Evolutionary conservation across 1,140 invertebrate genomes (phyloP).

Genomic region (Trichonephila clavata): DNA sequence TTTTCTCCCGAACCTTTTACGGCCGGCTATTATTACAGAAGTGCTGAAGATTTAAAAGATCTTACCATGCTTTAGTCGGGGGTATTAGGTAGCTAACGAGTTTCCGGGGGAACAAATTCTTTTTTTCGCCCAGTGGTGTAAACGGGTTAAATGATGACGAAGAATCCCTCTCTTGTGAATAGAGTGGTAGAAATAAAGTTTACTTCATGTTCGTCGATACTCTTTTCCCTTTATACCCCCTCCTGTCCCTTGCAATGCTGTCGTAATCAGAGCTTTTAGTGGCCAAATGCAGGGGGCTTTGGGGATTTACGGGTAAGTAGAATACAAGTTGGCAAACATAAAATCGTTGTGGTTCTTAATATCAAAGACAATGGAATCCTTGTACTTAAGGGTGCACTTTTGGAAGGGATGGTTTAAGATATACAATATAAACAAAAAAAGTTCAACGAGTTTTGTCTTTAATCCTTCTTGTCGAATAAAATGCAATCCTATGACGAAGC

Average conservation of each 20-base stretch:
- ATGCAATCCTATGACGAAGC: too few species aligned
- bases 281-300: background rate
- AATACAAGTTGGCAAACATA: background rate
- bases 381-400: too few species aligned
- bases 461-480: too few species aligned
- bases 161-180: background rate
- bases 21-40: constrained; percentile 60
- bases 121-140: background rate
- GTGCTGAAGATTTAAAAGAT: constrained; percentile 75
- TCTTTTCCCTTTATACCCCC: background rate
- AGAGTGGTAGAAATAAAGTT: background rate
- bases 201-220: background rate
- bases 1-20: constrained; percentile 51
- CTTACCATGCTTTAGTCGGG: constrained; percentile 48
- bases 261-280: constrained; percentile 27
- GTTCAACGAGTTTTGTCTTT: too few species aligned
- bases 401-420: too few species aligned
- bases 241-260: background rate
- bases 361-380: too few species aligned
- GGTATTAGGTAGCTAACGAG: constrained; percentile 70
- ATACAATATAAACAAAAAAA: too few species aligned
- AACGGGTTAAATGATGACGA: constrained; percentile 46
- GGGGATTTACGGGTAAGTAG: background rate
- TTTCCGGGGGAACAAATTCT: background rate
- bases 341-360: background rate